Evolutionary conservation across 2,888 invertebrate genomes (phyloP), one percentile per base, ranked within the genome.

Genomic region (Cryptocheilus praepositus): DNA sequence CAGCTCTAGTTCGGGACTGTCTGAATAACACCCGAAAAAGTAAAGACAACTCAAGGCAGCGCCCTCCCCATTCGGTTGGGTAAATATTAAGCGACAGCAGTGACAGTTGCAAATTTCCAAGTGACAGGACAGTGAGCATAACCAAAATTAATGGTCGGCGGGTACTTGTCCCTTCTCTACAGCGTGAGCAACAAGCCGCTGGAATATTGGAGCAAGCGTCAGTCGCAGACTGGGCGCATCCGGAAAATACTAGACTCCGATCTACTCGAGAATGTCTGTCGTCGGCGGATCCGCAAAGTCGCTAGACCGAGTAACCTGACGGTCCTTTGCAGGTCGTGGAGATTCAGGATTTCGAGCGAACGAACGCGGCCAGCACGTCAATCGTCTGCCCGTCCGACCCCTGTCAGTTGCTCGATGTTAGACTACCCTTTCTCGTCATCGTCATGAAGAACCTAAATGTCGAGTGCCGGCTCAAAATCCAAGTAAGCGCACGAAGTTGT

Each of bases 381-480:
- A 96, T 98, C 77, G 95, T 95, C 49, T 98, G 98, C 87, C 98
- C 98, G 36, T 94, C 95, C 28, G 96, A 97, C 89, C 94, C 96
- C 2, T 93, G 94, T 84, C 95, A 96, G 89, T 95, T 96, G 1
- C 91, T 98, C 16, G 96, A 97, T 46, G 96, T 98, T 82, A 96
- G 96, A 89, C 90, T 98, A 79, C 97, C 98, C 0, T 96, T 95
- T 90, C 91, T 98, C 82, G 96, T 98, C 67, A 95, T 98, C 94
- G 95, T 98, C 66, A 95, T 98, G 65, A 98, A 98, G 90, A 98
- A 98, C 90, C 91, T 97, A 82, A 97, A 97, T 89, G 95, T 96
- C 86, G 96, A 96, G 89, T 98, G 97, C 86, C 95, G 96, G 51
- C 96, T 98, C 89, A 98, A 98, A 93, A 95, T 98, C 60, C 97